Evolutionary conservation across 2,888 invertebrate genomes (phyloP), one percentile per base, ranked within the genome.

Genomic region (Eristalis intricaria): DNA sequence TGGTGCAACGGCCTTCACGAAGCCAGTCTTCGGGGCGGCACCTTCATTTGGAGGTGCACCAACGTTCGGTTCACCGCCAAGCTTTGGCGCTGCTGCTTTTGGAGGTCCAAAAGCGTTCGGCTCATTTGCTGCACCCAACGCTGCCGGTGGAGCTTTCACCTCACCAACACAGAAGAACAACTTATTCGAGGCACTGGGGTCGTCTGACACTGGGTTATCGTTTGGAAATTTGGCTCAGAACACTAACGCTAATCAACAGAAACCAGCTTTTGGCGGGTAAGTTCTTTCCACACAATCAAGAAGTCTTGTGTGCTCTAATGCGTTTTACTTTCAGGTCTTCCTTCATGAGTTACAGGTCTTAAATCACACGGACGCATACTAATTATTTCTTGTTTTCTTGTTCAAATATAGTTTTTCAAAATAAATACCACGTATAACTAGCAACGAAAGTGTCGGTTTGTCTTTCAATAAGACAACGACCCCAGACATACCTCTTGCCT

Each of bases 181-280:
- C 76, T 91, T 93, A 4, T 93, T 93, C 69, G 93, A 93, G 66
- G 90, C 91, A 0, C 87, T 93, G 35, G 93, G 93, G 2, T 90
- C 93, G 2, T 90, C 91, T 2, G 92, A 92, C 35, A 89, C 91
- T 1, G 91, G 92, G 0, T 84, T 93, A 15, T 91, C 93, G 0
- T 93, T 93, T 89, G 93, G 93, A 0, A 93, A 93, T 88, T 90
- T 93, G 68, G 93, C 93, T 5, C 92, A 93, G 68, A 91, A 90
- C 40, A 90, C 91, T 4, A 91, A 90, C 73, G 60, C 90, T 3
- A 91, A 91, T 84, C 89, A 90, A 19, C 91, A 91, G 43, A 93
- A 93, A 69, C 90, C 92, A 2, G 89, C 91, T n/a, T 93, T 92
- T 88, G 93, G 93, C 88, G 93, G 93, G 92, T 92, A 81, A 90